These are phyloP conservation scores for Machaerirhynchus nigripectus DNA, from an alignment of 2,113 vertebrate genomes.

Conservation along the genomic window DNA sequence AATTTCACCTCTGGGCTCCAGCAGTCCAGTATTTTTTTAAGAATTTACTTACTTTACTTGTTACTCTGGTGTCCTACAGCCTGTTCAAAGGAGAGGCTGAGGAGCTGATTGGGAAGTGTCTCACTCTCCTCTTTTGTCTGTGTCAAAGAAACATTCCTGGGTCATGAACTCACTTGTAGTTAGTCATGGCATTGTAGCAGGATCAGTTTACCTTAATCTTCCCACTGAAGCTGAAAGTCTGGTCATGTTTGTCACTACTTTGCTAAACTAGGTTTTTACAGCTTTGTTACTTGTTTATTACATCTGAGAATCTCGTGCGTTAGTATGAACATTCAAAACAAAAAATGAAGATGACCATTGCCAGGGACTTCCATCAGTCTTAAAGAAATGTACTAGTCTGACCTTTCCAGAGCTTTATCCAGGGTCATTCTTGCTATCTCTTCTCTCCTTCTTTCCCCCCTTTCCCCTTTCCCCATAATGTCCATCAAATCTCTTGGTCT, in stretches of 20 bases:
- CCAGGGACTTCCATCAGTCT: not conserved
- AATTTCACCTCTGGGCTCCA: not conserved
- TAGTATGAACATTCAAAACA: not conserved
- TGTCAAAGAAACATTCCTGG: not conserved
- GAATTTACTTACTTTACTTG: not conserved
- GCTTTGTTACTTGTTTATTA: not conserved
- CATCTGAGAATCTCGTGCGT: not conserved
- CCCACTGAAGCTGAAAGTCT: not conserved
- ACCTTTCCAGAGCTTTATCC: not conserved
- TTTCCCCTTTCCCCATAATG: not conserved
- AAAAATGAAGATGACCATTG: not conserved
- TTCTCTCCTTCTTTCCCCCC: fast-evolving
- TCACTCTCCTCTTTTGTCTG: not conserved
- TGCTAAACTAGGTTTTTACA: not conserved
- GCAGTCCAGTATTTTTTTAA: not conserved
- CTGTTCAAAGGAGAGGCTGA: not conserved
- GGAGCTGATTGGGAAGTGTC: not conserved
- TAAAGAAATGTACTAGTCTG: not conserved
- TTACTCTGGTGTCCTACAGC: not conserved
- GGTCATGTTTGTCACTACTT: not conserved
- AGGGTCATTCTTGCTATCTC: not conserved
- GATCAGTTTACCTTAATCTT: not conserved
- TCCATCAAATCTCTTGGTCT: not conserved
- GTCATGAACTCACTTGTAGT: not conserved
- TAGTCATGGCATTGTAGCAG: not conserved